Evolutionary conservation across 2,888 invertebrate species (phyloP), one percentile per base, ranked within the genome.

Genomic region (Acronicta leporina): DNA sequence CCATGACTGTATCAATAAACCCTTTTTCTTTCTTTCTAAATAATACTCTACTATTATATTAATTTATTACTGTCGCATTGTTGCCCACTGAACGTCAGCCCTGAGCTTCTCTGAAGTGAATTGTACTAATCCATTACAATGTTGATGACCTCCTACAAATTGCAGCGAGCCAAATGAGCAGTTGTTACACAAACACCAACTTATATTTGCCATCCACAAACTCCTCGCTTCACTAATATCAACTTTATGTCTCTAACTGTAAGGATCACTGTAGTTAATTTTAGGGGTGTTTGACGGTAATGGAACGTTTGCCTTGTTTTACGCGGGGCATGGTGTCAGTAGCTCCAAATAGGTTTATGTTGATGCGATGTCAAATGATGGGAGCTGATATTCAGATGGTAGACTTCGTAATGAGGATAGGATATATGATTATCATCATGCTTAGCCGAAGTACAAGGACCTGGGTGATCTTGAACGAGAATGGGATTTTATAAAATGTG

Each of bases 51-150:
- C 38, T 0, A 40, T 10, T 35, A 65, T n/a, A n/a, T n/a, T n/a
- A n/a, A n/a, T 60, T 52, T 53, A 53, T 43, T 60, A 45, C 35
- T 43, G 15, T 47, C 30, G 59, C 58, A 68, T 50, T 67, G 25
- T 45, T 44, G 59, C 70, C 56, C 76, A 81, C 51, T 87, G 83
- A 62, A 68, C 85, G 85, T 58, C 77, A 76, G 40, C 64, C 86
- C 81, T 79, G 63, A 48, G 74, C 76, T 87, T 85, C 88, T 85
- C 75, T 81, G 86, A 83, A 87, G 75, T 82, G 84, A 87, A 87
- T 86, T 88, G 87, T 83, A 85, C 85, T 89, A 88, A 89, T 90
- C 88, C 87, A 88, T 86, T 87, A 85, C 80, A 75, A 81, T 86
- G 88, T 84, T 87, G 88, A 87, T 79, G 90, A 90, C 90, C 89